Conservation (phyloP, 2,113 vertebrate genomes). For the Heteronetta atricapilla region DNA sequence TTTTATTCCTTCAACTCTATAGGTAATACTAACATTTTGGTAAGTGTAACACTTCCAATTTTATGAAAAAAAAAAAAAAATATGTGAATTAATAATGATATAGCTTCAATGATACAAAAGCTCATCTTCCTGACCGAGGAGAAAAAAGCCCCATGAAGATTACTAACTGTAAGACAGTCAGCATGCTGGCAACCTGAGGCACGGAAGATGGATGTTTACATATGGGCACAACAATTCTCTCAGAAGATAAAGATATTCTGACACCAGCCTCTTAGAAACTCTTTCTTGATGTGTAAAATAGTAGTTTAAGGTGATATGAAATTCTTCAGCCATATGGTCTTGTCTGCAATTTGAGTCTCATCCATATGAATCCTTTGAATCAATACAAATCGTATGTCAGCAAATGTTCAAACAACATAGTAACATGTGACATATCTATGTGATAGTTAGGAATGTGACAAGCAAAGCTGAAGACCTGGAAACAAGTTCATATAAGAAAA, state of each 20-base stretch:
- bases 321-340: background rate
- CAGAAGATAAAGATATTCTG: background rate
- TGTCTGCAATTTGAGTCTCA: background rate
- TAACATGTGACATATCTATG: background rate
- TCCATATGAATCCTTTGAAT: background rate
- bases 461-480: constrained; percentile 64
- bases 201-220: background rate
- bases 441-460: background rate
- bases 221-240: background rate
- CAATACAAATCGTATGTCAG: background rate
- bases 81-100: background rate
- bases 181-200: background rate
- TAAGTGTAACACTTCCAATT: background rate
- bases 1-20: background rate
- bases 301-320: background rate
- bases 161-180: background rate
- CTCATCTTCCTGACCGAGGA: background rate
- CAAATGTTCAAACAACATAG: background rate
- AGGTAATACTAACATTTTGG: background rate
- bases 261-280: background rate
- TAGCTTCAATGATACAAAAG: background rate
- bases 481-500: constrained; percentile 61
- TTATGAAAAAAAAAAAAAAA: background rate
- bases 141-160: background rate
- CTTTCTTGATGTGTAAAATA: background rate